These are phyloP conservation scores for Gerris buenoi DNA, from an alignment of 1,140 invertebrate species.

Conservation along the genomic window DNA sequence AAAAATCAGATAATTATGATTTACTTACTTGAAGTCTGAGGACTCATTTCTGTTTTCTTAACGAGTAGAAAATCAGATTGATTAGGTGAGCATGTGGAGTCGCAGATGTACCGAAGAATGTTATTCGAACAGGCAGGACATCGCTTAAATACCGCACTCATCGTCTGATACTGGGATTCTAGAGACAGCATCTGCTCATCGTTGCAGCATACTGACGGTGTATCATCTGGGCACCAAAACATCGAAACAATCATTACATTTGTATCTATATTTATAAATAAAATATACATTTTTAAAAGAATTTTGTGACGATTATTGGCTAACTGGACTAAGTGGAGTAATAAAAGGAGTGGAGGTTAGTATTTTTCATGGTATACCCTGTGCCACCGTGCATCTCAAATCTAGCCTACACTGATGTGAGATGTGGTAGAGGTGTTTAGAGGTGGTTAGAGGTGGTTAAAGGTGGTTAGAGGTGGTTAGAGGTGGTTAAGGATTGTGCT, in stretches of 20 bases:
- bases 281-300: not conserved
- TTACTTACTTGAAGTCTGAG: conserved; percentile 8
- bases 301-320: not conserved
- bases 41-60: conserved; percentile 21
- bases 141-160: conserved; percentile 48
- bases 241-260: not conserved
- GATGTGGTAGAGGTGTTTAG: too few relatives aligned
- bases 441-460: too few relatives aligned
- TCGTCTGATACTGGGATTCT: conserved; percentile 41
- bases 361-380: too few relatives aligned
- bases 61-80: conserved; percentile 61
- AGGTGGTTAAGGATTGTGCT: too few relatives aligned
- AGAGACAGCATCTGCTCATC: conserved; percentile 46
- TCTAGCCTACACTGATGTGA: too few relatives aligned
- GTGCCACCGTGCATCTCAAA: too few relatives aligned
- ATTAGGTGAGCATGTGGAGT: conserved; percentile 59
- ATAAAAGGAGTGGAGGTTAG: too few relatives aligned
- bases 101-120: conserved; percentile 64
- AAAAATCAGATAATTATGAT: not conserved
- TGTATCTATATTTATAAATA: not conserved
- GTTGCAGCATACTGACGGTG: conserved; percentile 44
- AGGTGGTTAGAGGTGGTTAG: too few relatives aligned
- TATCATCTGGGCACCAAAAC: not conserved
- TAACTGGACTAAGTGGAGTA: too few relatives aligned
- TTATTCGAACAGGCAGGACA: conserved; percentile 78